Evolutionary conservation across 2,113 vertebrate genomes (phyloP), one percentile per base, ranked within the genome.

Genomic region (Charina bottae): DNA sequence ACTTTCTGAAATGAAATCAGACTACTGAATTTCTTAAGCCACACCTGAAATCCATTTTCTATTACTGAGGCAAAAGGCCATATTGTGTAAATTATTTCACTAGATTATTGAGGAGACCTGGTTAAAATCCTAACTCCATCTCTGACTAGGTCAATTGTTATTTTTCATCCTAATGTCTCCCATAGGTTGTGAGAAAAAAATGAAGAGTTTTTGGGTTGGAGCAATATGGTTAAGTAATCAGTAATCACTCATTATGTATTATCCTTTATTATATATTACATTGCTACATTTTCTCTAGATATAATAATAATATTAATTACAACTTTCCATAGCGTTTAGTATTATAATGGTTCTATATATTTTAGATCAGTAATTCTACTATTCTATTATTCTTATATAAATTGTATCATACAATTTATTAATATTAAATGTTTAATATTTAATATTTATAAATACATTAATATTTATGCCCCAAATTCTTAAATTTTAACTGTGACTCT

Each of bases 71-170:
- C 93, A 86, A 1, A 94, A 37, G 95, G 21, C 1, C 95, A 58
- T 95, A 91, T 90, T n/a, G 91, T 85, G 95, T 94, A 95, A 96
- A 37, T 37, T 78, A 37, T 78, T 78, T 78, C n/a, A 78, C 6
- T 78, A 37, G 33, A 37, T 78, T 72, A 78, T 78, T 0, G 2
- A 37, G 15, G 68, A 78, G 33, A 78, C 33, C 15, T 78, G 6
- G 68, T 21, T 78, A 33, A 78, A 78, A 42, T 42, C n/a, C n/a
- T n/a, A n/a, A n/a, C n/a, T n/a, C n/a, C n/a, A n/a, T n/a, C n/a
- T n/a, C n/a, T n/a, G n/a, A n/a, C n/a, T n/a, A n/a, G n/a, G n/a
- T n/a, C n/a, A n/a, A n/a, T n/a, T n/a, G n/a, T n/a, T n/a, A n/a
- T n/a, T n/a, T n/a, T n/a, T n/a, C n/a, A n/a, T n/a, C n/a, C n/a